phyloP scores from a whole-genome alignment of 2,113 vertebrate species.

The Garra rufa region DNA sequence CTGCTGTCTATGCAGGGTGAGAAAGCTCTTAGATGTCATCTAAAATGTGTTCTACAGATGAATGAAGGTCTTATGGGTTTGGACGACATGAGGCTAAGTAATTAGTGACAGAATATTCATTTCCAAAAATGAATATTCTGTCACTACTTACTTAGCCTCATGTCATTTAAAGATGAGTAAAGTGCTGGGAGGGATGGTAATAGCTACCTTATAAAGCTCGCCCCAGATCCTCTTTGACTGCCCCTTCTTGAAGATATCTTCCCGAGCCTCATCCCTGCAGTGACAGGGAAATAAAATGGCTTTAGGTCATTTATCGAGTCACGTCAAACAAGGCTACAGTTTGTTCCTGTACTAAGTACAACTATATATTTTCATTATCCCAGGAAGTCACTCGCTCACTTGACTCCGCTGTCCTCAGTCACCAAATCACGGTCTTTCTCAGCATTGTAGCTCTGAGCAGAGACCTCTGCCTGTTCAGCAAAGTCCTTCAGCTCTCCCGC shows the following conservation, averaged over 20 bases:
- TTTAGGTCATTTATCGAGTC: background rate
- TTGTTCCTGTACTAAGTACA: background rate
- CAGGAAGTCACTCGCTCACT: slow-evolving; percentile 72
- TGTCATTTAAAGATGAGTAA: no score
- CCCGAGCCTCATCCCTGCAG: slow-evolving; percentile 85
- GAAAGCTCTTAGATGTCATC: no score
- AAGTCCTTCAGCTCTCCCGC: slow-evolving; percentile 87
- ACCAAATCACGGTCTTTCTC: slow-evolving; percentile 89
- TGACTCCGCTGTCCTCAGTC: slow-evolving; percentile 88
- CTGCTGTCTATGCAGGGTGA: no score
- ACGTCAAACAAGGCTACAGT: background rate
- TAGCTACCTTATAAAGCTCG: slow-evolving; percentile 93
- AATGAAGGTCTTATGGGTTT: no score
- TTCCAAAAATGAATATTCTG: no score
- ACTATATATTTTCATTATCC: background rate
- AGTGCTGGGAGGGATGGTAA: background rate
- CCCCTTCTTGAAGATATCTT: slow-evolving; percentile 97
- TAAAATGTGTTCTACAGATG: no score
- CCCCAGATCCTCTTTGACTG: slow-evolving; percentile 98
- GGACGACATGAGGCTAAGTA: no score
- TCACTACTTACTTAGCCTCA: no score
- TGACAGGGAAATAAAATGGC: background rate
- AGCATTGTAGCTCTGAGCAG: slow-evolving; percentile 76
- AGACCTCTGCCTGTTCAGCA: slow-evolving; percentile 83
- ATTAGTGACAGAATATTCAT: no score